These are phyloP conservation scores for Hypocryptadius cinnamomeus DNA, from an alignment of 2,113 vertebrate species.

Conservation along the genomic window DNA sequence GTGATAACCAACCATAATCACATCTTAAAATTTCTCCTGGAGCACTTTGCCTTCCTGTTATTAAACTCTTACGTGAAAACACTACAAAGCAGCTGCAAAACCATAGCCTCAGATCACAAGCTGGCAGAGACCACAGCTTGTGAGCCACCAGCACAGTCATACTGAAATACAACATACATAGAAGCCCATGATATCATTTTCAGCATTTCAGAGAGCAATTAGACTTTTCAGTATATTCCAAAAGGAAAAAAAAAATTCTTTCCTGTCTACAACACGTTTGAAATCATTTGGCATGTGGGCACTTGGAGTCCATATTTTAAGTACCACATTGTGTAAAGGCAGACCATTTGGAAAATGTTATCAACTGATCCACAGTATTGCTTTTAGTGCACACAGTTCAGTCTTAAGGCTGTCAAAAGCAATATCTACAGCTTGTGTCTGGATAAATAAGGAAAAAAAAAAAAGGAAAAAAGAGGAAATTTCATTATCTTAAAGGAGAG, in stretches of 20 bases:
- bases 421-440: not conserved
- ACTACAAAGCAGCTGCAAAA: not conserved
- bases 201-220: not conserved
- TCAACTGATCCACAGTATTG: not conserved
- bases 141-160: not conserved
- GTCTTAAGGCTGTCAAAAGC: conserved; percentile 42
- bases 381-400: not conserved
- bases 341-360: not conserved
- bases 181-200: not conserved
- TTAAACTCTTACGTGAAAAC: not conserved
- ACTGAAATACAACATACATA: not conserved
- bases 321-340: not conserved
- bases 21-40: not conserved
- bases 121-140: not conserved
- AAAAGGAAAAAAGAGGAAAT: not conserved
- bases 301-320: not conserved
- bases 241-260: not conserved
- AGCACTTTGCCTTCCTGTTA: not conserved
- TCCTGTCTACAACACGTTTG: not conserved
- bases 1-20: not conserved
- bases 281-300: not conserved
- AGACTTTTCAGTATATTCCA: not conserved
- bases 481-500: not conserved
- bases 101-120: not conserved
- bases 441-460: not conserved